Evolutionary conservation across 2,888 invertebrate genomes (phyloP).

Genomic region (Tetropium fuscum): DNA sequence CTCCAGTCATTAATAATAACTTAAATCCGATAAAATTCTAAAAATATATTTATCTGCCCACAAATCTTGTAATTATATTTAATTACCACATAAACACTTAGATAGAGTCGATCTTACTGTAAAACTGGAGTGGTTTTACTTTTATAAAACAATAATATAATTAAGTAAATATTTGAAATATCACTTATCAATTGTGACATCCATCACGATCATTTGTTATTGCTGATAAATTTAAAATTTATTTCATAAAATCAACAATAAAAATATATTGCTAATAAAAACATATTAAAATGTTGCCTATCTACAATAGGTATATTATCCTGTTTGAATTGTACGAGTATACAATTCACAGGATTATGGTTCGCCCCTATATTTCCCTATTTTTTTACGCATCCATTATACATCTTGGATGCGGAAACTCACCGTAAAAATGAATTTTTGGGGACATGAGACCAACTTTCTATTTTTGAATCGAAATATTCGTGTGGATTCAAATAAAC

Average conservation of each 20-base stretch:
- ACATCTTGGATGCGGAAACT: too few relatives aligned
- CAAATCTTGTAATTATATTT: conserved; percentile 41
- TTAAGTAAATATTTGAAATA: conserved; percentile 32
- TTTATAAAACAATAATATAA: conserved; percentile 26
- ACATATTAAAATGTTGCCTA: too few relatives aligned
- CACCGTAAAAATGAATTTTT: too few relatives aligned
- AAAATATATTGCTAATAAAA: too few relatives aligned
- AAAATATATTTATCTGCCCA: conserved; percentile 37
- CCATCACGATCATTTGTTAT: conserved; percentile 31
- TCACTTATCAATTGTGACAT: conserved; percentile 30
- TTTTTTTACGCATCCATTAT: too few relatives aligned
- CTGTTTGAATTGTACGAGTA: too few relatives aligned
- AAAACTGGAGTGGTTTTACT: conserved; percentile 25
- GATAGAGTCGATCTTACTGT: conserved; percentile 28
- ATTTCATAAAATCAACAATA: background rate
- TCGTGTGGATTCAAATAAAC: too few relatives aligned
- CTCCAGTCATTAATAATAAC: conserved; percentile 38
- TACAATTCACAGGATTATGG: too few relatives aligned
- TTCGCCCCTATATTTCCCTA: too few relatives aligned
- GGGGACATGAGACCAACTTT: too few relatives aligned
- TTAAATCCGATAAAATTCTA: conserved; percentile 38
- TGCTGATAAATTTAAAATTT: conserved; percentile 5
- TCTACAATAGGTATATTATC: too few relatives aligned
- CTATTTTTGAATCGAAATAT: too few relatives aligned
- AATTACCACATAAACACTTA: conserved; percentile 39